A percentile compares a stretch with the other conserved stretches of the same genome.
phyloP scores from a whole-genome alignment of 2,797 vertebrate species.

The Momotus momota region DNA sequence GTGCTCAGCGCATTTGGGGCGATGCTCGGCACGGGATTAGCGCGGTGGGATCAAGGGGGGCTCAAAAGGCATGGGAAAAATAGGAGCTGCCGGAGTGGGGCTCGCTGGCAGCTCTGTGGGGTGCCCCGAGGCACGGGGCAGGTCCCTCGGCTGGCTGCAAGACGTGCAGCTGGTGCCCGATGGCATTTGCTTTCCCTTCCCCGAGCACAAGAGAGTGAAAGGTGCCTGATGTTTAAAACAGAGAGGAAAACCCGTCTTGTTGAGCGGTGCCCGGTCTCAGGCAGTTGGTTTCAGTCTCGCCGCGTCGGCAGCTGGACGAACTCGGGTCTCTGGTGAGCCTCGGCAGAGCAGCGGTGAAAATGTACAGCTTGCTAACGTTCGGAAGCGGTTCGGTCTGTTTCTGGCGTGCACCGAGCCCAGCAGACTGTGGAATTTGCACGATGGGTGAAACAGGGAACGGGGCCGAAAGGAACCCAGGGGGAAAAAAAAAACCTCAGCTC shows the following conservation, averaged over 20 bases:
- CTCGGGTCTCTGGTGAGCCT: accelerated
- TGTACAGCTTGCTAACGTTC: accelerated
- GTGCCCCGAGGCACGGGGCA: neutral
- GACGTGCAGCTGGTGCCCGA: neutral
- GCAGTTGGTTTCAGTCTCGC: neutral
- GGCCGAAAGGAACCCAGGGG: accelerated
- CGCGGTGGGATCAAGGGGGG: accelerated
- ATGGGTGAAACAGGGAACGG: neutral
- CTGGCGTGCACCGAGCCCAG: neutral
- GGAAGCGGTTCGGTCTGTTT: neutral
- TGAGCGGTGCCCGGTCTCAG: neutral
- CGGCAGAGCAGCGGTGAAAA: neutral
- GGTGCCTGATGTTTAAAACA: neutral
- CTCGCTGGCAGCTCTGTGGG: neutral
- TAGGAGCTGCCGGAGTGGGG: neutral
- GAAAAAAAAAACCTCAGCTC: neutral
- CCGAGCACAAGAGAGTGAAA: neutral
- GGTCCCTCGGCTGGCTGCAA: neutral
- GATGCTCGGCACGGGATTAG: neutral
- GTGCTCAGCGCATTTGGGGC: accelerated
- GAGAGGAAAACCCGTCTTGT: neutral
- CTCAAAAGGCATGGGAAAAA: accelerated
- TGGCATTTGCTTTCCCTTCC: neutral
- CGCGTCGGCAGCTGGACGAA: neutral
- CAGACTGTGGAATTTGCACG: neutral